Base-by-base conservation (phyloP, 2,797 vertebrate species). In the Thalassophryne amazonica region DNA sequence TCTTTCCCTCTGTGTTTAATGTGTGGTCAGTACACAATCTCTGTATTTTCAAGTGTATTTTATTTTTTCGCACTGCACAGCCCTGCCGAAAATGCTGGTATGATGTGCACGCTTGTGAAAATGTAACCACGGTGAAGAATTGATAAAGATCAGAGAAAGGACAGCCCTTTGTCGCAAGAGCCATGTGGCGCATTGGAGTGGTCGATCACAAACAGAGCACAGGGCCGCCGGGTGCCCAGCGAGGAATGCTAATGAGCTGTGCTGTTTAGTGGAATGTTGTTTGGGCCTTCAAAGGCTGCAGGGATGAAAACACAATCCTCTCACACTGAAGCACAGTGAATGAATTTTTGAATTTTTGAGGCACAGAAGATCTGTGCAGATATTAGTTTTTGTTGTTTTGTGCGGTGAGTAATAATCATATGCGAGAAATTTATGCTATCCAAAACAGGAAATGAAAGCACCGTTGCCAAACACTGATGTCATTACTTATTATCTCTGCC, bases 91-190 rank as follows among this genome's bases (percentile, higher is more conserved):
- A 69, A 78, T 46, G 36, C 43, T 39, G 37, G 20, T 25, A 51
- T 17, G 47, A 69, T 63, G 48, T 23, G 18, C 23, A 42, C 59
- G 50, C 52, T 36, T 50, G 41, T 28, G 11, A 48, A 61, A 73
- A 61, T 69, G 28, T 74, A 79, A 83, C 81, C 56, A 60, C 69
- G 19, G 56, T 80, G 76, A 87, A 40, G 45, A 77, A 85, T 75
- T 52, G 53, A 67, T 70, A 55, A 73, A 74, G 77, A 68, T 78
- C 64, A 67, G 57, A 64, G 51, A 58, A 42, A 60, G 74, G 79
- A 79, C 78, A 78, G 57, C 65, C 42, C 63, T 56, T 60, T 78
- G 73, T 78, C 83, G 66, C 65, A 69, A 76, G 68, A 63, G 71
- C 42, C 43, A 4, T 45, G 62, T 27, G 50, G 51, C 62, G 51